These are phyloP conservation scores for Eupithecia abbreviata DNA, from an alignment of 2,888 invertebrate genomes.

Conservation along the genomic window DNA sequence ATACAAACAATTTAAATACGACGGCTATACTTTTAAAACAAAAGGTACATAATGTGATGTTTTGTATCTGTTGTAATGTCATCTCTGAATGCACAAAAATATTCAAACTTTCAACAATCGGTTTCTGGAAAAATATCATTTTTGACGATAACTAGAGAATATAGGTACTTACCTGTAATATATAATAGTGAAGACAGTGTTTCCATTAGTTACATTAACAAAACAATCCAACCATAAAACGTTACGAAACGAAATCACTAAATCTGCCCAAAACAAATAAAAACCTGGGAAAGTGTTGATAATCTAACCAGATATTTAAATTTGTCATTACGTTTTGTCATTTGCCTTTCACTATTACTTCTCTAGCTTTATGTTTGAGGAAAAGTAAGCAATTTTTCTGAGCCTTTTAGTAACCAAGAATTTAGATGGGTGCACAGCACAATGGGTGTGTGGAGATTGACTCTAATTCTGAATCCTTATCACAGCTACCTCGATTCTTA, in stretches of 20 bases:
- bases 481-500: too few relatives aligned
- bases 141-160: not conserved
- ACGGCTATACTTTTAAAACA: not conserved
- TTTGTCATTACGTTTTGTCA: conserved; percentile 58
- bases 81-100: not conserved
- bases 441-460: not conserved
- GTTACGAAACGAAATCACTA: conserved; percentile 19
- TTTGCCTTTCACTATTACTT: conserved; percentile 65
- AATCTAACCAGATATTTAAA: conserved; percentile 53
- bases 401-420: not conserved
- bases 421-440: not conserved
- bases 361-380: not conserved
- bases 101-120: not conserved
- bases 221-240: not conserved
- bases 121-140: not conserved
- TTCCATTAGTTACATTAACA: not conserved
- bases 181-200: not conserved
- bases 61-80: not conserved
- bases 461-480: too few relatives aligned
- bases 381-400: not conserved
- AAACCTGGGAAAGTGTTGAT: conserved; percentile 67
- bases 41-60: not conserved
- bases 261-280: conserved; percentile 47
- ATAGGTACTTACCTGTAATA: not conserved
- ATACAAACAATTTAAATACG: too few relatives aligned